Percentiles rank a stretch among this genome's conserved stretches.
Conservation (phyloP, 1,140 invertebrate species). For the Drosophila suzukii region DNA sequence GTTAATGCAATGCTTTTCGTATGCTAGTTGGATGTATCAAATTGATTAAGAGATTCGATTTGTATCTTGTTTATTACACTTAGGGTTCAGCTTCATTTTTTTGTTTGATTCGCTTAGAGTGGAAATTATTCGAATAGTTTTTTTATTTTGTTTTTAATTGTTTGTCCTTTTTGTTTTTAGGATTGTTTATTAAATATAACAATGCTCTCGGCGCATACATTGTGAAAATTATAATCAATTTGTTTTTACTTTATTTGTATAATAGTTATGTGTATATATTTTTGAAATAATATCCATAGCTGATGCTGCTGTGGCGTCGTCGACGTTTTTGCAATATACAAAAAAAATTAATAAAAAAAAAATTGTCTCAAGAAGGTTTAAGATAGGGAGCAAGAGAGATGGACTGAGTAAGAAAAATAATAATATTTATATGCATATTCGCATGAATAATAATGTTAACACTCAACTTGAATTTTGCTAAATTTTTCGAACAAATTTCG, state of each 20-base stretch:
- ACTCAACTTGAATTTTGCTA: conserved; percentile 72
- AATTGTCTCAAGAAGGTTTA: conserved; percentile 18
- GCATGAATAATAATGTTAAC: conserved; percentile 47
- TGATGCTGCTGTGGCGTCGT: conserved; percentile 17
- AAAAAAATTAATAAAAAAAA: conserved; percentile 39
- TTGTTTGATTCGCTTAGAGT: conserved; percentile 38
- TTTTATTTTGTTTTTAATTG: conserved; percentile 16
- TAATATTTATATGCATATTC: conserved; percentile 36
- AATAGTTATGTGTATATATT: conserved; percentile 51
- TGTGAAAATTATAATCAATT: conserved; percentile 59
- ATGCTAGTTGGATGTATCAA: conserved; percentile 54
- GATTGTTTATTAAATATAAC: conserved; percentile 71
- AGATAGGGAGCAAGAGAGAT: conserved; percentile 20
- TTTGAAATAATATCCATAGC: conserved; percentile 55
- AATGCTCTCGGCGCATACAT: conserved; percentile 54
- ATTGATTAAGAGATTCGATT: conserved; percentile 61
- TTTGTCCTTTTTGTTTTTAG: conserved; percentile 15
- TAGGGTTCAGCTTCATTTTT: conserved; percentile 21
- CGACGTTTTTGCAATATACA: conserved; percentile 31
- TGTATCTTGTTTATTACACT: conserved; percentile 48
- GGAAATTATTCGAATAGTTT: conserved; percentile 66
- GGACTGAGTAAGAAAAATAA: conserved; percentile 39
- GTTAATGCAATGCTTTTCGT: conserved; percentile 30
- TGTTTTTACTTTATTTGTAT: conserved; percentile 18
- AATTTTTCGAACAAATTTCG: conserved; percentile 65